A percentile compares a stretch with the other conserved stretches of the same genome.
Evolutionary conservation across 2,113 vertebrate genomes (phyloP).

Genomic region (Hippolais icterina): DNA sequence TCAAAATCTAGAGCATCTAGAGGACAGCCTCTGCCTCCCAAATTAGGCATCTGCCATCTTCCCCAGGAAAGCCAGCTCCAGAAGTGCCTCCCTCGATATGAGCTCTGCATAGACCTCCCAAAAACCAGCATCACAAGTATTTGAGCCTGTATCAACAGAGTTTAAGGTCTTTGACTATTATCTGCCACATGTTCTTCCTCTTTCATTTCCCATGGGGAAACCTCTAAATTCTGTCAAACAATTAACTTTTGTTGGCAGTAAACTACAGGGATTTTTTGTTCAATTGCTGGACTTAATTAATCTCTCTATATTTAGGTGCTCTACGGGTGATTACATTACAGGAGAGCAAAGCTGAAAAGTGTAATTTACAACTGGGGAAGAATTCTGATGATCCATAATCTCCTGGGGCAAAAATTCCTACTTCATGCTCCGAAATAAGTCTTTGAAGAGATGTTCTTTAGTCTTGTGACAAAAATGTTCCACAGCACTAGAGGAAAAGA

Average conservation of each 20-base stretch:
- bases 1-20: neutral
- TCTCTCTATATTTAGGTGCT: neutral
- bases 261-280: neutral
- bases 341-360: neutral
- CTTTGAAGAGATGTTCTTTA: conserved; percentile 30
- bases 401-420: conserved; percentile 44
- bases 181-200: neutral
- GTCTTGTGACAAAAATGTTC: conserved; percentile 19
- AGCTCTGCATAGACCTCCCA: neutral
- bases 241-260: neutral
- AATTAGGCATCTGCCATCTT: neutral
- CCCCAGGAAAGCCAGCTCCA: neutral
- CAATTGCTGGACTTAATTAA: conserved; percentile 22
- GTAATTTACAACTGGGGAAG: neutral
- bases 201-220: neutral
- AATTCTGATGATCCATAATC: neutral
- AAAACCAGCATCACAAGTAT: neutral
- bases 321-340: neutral
- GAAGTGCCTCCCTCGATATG: accelerated
- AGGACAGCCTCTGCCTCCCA: neutral
- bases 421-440: neutral
- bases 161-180: neutral
- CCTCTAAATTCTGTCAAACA: neutral
- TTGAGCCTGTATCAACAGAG: accelerated
- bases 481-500: neutral